Evolutionary conservation across 2,113 vertebrate species (phyloP), one percentile per base, ranked within the genome.

Genomic region (Gallinago undulata): DNA sequence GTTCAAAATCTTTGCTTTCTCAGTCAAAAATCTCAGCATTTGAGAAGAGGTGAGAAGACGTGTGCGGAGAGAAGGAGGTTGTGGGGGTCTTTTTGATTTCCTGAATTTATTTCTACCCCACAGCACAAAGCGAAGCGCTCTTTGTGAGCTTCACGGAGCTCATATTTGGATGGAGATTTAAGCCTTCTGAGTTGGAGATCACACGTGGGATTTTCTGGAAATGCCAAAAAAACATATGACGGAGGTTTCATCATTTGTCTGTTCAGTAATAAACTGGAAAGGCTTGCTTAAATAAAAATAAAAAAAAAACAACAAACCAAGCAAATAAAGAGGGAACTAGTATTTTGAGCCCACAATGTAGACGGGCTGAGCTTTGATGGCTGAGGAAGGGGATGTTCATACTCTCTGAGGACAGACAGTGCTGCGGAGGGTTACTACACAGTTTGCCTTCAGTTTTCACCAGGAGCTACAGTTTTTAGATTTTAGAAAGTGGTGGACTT

Each of bases 151-250:
- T 70, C 87, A 68, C 37, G 66, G 56, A 87, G 31, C 31, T 79
- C 72, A 12, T 63, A 62, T 85, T 35, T 87, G 70, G 81, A 80
- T 92, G 80, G 77, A 84, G 39, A 84, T 78, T 89, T 91, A 89
- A 89, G 35, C 45, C 66, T 69, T 84, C 37, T 30, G 76, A 90
- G 41, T 76, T 94, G 57, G 60, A 84, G 66, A 88, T 86, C 78
- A 73, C 60, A 68, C 8, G 18, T 60, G 81, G 73, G 76, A 94
- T 94, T 91, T 96, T 96, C 69, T 78, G 63, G 68, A 90, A 95
- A 88, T 86, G 84, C 72, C 87, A 96, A 57, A 95, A 93, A 84
- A 27, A 14, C 19, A 10, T 43, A 43, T 33, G 62, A 80, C 8
- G 4, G 43, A 66, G 31, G 70, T 80, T 75, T 93, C 53, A 41